Base-by-base conservation (phyloP, 2,113 vertebrate species). In the Synchiropus splendidus region DNA sequence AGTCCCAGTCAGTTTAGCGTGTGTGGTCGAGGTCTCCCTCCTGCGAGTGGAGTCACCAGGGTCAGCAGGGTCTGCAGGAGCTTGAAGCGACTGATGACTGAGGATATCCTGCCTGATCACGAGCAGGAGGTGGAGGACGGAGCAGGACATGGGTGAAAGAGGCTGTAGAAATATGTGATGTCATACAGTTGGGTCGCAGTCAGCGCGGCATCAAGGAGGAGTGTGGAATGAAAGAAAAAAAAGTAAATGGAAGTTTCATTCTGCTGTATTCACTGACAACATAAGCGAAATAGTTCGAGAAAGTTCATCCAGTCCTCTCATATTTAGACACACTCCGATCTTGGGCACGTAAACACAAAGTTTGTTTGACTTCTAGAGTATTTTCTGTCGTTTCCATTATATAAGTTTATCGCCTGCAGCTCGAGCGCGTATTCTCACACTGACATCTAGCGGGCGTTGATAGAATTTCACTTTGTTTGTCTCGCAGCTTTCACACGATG, bases 381-480 rank as follows among this genome's bases (percentile, higher is more conserved):
- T n/a, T n/a, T n/a, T n/a, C n/a, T n/a, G n/a, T n/a, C n/a, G 15
- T 16, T 16, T 31, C 30, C 39, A 44, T 66, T 71, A 57, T 58
- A n/a, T 64, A 58, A 72, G 52, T 21, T 43, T 30, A 10, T 21
- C 12, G 2, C 30, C 33, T 18, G 31, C 33, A 43, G 9, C 42
- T 64, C 36, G 34, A 12, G 12, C 17, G 42, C 48, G 8, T 21
- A 69, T 64, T 54, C 65, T 51, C 43, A 72, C 48, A 61, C 72
- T 77, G 74, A 71, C 79, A 78, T 58, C 77, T 78, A 61, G 72
- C 64, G 76, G 72, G 27, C 9, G 4, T 1, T 2, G 10, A 2
- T 14, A 3, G 44, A 61, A 76, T 38, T 43, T 48, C 51, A 4
- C 10, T 21, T 65, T 67, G 53, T 74, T 72, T 71, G 59, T 61